Base-by-base conservation (phyloP, 2,888 invertebrate genomes). In the Empis livida region DNA sequence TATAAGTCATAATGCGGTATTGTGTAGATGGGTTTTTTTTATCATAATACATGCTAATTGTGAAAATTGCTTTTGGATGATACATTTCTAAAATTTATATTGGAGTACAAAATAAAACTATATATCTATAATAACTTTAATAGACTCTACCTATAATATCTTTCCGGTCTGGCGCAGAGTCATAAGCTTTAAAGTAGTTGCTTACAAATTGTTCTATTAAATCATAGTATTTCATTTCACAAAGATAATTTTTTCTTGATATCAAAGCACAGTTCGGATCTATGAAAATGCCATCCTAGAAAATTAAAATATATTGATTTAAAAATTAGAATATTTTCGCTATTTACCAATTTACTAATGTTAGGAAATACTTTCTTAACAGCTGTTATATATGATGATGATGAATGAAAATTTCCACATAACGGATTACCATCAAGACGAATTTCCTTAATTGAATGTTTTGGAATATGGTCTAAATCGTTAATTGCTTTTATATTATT, bases 391-490 rank as follows among this genome's bases (percentile, higher is more conserved):
- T 55, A 55, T 4, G 43, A 41, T 15, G 30, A 43, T 3, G 47
- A 39, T 16, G 27, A 32, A 5, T 20, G 27, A 30, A 43, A 50
- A 16, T 51, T 49, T 32, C 35, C 35, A 40, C 55, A 55, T 2
- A 55, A 38, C 43, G 55, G 55, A 53, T 55, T 55, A n/a, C 51
- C 52, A 39, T 51, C 49, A 3, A 55, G 35, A 10, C 30, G 32
- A 4, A 55, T 43, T 10, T 50, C 46, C 10, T 37, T 51, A 5
- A 55, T 45, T 10, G 45, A 43, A 39, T 16, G 17, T 38, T 51
- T 51, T 8, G 49, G 44, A 1, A 54, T 41, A 17, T 20, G 16
- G 14, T 44, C 43, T 16, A 55, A 46, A 16, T 52, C 50, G 1
- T 35, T 16, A 2, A 54, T 14, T 14, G 31, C 38, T 38, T 48